Conservation (phyloP, 2,888 invertebrate genomes). For the Galeruca laticollis region DNA sequence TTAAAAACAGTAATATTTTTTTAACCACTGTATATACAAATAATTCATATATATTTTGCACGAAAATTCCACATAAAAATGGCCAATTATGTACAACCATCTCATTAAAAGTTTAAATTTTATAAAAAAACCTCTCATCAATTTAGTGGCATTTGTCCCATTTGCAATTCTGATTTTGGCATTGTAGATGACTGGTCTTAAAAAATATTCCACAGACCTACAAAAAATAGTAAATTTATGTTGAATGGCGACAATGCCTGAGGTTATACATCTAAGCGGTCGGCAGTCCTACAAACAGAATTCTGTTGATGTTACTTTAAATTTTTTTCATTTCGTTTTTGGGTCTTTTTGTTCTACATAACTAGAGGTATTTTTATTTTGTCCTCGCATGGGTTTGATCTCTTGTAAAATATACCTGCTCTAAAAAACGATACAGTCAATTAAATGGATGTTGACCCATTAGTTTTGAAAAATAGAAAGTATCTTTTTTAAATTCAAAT, state of each 20-base stretch:
- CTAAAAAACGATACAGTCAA: conserved; percentile 8
- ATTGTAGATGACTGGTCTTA: conserved; percentile 34
- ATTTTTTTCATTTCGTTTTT: conserved; percentile 3
- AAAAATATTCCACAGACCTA: conserved; percentile 41
- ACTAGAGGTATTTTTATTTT: conserved; percentile 37
- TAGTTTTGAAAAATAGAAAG: neutral
- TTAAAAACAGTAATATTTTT: too few relatives aligned
- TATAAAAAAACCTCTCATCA: conserved; percentile 41
- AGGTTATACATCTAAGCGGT: conserved; percentile 20
- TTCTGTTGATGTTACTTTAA: conserved; percentile 35
- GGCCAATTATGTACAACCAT: conserved; percentile 19
- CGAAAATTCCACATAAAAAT: conserved; percentile 3
- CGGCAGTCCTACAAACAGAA: conserved; percentile 40
- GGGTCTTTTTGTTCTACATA: conserved; percentile 40
- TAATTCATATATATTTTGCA: neutral
- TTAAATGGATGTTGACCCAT: neutral
- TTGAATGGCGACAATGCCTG: conserved; percentile 24
- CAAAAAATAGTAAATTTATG: conserved; percentile 44
- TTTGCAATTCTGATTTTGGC: conserved; percentile 49
- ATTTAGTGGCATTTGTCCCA: conserved; percentile 42
- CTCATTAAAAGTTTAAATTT: conserved; percentile 18
- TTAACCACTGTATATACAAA: too few relatives aligned
- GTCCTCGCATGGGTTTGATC: conserved; percentile 23
- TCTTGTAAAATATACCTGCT: conserved; percentile 32
- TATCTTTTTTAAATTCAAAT: too few relatives aligned